These are phyloP conservation scores for Albula glossodonta DNA, from an alignment of 2,113 vertebrate species.

Conservation along the genomic window DNA sequence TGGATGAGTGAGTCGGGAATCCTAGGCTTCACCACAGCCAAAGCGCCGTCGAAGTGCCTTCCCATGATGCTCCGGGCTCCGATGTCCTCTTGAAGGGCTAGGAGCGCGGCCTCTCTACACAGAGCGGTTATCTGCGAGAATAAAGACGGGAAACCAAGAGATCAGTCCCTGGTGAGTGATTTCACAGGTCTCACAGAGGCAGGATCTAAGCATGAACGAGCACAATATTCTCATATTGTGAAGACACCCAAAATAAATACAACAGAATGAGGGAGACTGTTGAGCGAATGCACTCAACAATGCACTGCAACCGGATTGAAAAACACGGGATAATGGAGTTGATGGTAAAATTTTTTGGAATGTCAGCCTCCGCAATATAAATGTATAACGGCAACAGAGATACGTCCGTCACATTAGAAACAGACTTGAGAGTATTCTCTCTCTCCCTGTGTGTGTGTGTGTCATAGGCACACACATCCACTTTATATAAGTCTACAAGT, in stretches of 20 bases:
- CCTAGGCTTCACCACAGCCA: conserved; percentile 80
- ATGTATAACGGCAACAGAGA: neutral
- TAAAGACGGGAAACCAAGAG: conserved; percentile 42
- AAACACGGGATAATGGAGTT: neutral
- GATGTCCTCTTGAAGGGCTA: conserved; percentile 91
- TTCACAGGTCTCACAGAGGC: no score
- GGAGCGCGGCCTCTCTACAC: conserved; percentile 90
- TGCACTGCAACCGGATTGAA: no score
- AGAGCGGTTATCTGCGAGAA: conserved; percentile 82
- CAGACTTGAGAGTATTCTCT: neutral
- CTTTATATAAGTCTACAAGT: conserved; percentile 4
- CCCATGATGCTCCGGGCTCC: conserved; percentile 65
- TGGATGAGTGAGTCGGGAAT: conserved; percentile 83
- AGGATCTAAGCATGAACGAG: no score
- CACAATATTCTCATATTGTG: no score
- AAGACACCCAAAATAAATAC: no score
- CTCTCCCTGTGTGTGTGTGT: neutral
- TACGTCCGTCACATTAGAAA: neutral
- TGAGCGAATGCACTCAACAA: no score
- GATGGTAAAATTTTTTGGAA: neutral
- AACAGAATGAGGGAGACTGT: no score
- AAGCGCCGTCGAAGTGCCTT: conserved; percentile 79
- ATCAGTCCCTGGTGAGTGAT: neutral
- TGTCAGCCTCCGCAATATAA: neutral
- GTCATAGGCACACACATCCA: neutral